Evolutionary conservation across 2,888 invertebrate genomes (phyloP).

Genomic region (Toxonevra muliebris): DNA sequence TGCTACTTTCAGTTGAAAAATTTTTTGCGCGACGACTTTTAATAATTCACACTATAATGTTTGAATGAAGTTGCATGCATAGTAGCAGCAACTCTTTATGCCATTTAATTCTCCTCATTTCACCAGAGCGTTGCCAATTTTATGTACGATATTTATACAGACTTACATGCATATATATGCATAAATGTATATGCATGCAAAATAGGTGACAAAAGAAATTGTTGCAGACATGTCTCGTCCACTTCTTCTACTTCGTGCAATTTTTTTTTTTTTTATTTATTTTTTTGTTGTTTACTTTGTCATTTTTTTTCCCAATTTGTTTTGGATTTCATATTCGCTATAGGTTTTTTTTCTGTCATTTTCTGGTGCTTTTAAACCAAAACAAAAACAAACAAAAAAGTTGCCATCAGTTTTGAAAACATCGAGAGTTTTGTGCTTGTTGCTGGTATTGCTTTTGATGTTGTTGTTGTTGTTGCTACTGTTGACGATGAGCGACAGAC

Average conservation of each 20-base stretch:
- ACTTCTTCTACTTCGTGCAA: not conserved
- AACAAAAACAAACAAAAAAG: not conserved
- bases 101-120: not conserved
- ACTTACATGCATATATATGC: too few relatives aligned
- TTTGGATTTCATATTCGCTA: too few relatives aligned
- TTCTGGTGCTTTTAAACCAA: not conserved
- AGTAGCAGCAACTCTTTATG: not conserved
- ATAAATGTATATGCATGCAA: not conserved
- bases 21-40: not conserved
- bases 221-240: slow-evolving; percentile 3
- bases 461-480: not conserved
- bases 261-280: not conserved
- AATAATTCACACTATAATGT: not conserved
- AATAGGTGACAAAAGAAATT: not conserved
- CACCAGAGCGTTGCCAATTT: slow-evolving; percentile 5
- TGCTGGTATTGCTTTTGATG: not conserved
- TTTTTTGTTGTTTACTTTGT: not conserved
- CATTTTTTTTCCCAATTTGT: too few relatives aligned
- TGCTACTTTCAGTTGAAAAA: too few relatives aligned
- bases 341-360: not conserved
- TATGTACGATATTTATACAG: too few relatives aligned
- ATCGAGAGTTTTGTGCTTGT: too few relatives aligned
- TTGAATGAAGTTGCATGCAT: too few relatives aligned
- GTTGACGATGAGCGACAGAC: not conserved
- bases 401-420: not conserved